Base-by-base conservation (phyloP, 2,888 invertebrate genomes). In the Drosophila hawaiiensis region DNA sequence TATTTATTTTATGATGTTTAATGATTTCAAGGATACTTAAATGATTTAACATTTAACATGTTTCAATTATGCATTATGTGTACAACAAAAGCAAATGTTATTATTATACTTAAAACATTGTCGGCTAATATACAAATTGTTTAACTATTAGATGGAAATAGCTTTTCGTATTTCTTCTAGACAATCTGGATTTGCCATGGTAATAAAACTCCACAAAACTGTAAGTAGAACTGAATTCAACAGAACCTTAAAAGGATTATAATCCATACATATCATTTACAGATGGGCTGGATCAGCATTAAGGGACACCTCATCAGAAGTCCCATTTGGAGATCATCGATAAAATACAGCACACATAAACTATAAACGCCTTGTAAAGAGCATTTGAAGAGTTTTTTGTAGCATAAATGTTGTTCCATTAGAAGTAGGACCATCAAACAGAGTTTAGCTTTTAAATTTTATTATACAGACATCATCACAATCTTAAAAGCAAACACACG, bases 301-400 rank as follows among this genome's bases (percentile, higher is more conserved):
- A 37, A 28, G 37, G 16, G 47, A 25, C 25, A n/a, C n/a, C 37
- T 25, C 47, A 47, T 25, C 54, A 55, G 37, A 29, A 37, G 37
- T 9, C 60, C 67, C 35, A 50, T n/a, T 28, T 35, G 59, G 47
- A 47, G 47, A 31, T 35, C 35, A 63, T 41, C 39, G 39, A 37
- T 35, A 43, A 61, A 50, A 39, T 19, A 35, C 39, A 68, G 22
- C 22, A 59, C 39, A 62, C 55, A 29, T 28, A 52, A 41, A 59
- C 47, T 62, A 49, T 55, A 54, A 25, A 43, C 60, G 68, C 76
- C 71, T 78, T 76, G 68, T 66, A 73, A 80, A 76, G 65, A 80
- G 76, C 80, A 78, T 73, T 78, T 80, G 64, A 80, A 73, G 68
- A 59, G 61, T 71, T 78, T 76, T 29, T 58, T 31, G 53, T 78